A percentile compares a stretch with the other conserved stretches of the same genome.
Evolutionary conservation across 2,797 vertebrate genomes (phyloP).

Genomic region (Helostoma temminkii): DNA sequence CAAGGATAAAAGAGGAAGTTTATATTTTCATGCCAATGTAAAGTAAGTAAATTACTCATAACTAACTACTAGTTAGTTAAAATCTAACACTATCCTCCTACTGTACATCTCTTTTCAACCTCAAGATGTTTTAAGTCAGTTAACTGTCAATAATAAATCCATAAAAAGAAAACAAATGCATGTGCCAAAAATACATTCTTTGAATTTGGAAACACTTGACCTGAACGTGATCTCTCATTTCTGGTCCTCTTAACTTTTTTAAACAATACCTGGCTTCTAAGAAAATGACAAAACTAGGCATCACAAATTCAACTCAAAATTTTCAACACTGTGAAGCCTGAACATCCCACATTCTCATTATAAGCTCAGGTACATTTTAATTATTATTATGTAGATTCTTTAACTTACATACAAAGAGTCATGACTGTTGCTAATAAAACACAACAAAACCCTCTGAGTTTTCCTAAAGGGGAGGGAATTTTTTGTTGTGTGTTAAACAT

Average conservation of each 20-base stretch:
- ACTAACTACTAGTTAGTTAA: no score
- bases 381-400: conserved; percentile 28
- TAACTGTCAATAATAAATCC: no score
- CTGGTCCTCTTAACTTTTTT: no score
- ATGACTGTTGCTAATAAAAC: conserved; percentile 20
- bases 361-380: conserved; percentile 6
- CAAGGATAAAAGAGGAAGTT: conserved; percentile 17
- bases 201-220: no score
- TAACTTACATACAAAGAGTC: conserved; percentile 33
- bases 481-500: conserved; percentile 41
- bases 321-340: neutral
- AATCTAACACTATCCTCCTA: neutral
- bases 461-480: conserved; percentile 20
- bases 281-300: neutral
- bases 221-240: no score
- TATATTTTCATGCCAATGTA: neutral
- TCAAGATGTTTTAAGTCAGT: no score
- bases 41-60: no score
- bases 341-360: neutral
- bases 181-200: no score
- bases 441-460: conserved; percentile 40
- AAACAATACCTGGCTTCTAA: neutral
- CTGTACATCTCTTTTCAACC: no score
- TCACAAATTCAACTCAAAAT: no score
- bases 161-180: no score